Evolutionary conservation across 2,888 invertebrate genomes (phyloP), one percentile per base, ranked within the genome.

Genomic region (Hofmannophila pseudospretella): DNA sequence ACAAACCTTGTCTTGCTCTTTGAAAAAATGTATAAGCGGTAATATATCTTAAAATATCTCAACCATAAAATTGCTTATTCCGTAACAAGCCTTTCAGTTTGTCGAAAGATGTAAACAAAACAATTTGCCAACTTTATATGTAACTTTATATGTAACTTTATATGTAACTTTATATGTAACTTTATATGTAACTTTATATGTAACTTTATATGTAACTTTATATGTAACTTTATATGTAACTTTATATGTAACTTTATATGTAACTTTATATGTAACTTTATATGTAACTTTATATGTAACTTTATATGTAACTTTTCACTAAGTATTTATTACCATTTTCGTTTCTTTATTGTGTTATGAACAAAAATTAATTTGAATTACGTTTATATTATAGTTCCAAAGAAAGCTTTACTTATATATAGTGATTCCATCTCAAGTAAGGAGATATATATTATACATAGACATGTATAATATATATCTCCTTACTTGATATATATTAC

Each of bases 231-330:
- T 63, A 64, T 47, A n/a, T n/a, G n/a, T n/a, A 57, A 51, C 44
- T 46, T 46, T 49, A 50, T 49, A 53, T n/a, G n/a, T n/a, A 33
- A 27, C 36, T 54, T 65, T 63, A 64, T 47, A n/a, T n/a, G n/a
- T n/a, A 57, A 51, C 44, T 46, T 46, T 49, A 50, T 49, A 53
- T n/a, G n/a, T n/a, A 33, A 27, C 36, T 54, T 65, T 63, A 64
- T 47, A n/a, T n/a, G n/a, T n/a, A 57, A 51, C 44, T 46, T 46
- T 49, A 50, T 49, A 53, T n/a, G n/a, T n/a, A 33, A 27, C 36
- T 54, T 65, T 63, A 64, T 47, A n/a, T n/a, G n/a, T n/a, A 57
- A 51, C 44, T 46, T 46, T 49, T 49, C 52, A 56, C 54, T 52
- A 42, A 50, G 40, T 52, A 45, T 58, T 61, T 63, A 64, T 61